Evolutionary conservation across 2,113 vertebrate genomes (phyloP).

Genomic region (Sylvietta virens): DNA sequence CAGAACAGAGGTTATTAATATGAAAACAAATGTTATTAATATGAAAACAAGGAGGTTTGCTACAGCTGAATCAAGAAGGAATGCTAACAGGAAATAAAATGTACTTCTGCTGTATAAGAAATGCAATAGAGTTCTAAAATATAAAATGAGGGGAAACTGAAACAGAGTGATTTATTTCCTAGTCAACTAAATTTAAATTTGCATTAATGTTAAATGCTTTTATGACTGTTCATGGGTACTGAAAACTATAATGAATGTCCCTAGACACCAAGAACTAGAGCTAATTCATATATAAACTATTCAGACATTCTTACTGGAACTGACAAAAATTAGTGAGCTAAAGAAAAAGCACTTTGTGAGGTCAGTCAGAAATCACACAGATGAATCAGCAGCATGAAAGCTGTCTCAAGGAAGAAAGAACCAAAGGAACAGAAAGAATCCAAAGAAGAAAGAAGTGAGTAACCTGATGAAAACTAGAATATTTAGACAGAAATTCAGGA

Average conservation of each 20-base stretch:
- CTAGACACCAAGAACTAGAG: not conserved
- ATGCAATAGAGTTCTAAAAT: not conserved
- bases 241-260: slow-evolving; percentile 34
- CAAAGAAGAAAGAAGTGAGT: not conserved
- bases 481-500: not conserved
- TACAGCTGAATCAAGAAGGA: not conserved
- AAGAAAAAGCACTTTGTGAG: slow-evolving; percentile 40
- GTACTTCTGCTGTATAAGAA: not conserved
- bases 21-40: not conserved
- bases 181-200: slow-evolving; percentile 51
- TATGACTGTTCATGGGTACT: slow-evolving; percentile 7
- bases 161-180: slow-evolving; percentile 41
- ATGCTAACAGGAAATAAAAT: not conserved
- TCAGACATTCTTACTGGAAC: slow-evolving; percentile 10
- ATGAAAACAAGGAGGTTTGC: not conserved
- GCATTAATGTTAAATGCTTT: slow-evolving; percentile 28
- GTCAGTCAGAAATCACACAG: slow-evolving; percentile 37
- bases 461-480: not conserved
- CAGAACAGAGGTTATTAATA: not conserved
- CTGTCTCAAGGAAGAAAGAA: not conserved
- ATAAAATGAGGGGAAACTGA: not conserved
- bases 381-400: slow-evolving; percentile 17
- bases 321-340: slow-evolving; percentile 36
- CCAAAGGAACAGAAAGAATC: not conserved
- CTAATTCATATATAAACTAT: slow-evolving; percentile 32